Conservation (phyloP, 2,888 invertebrate species). For the Leptinotarsa haldemani region DNA sequence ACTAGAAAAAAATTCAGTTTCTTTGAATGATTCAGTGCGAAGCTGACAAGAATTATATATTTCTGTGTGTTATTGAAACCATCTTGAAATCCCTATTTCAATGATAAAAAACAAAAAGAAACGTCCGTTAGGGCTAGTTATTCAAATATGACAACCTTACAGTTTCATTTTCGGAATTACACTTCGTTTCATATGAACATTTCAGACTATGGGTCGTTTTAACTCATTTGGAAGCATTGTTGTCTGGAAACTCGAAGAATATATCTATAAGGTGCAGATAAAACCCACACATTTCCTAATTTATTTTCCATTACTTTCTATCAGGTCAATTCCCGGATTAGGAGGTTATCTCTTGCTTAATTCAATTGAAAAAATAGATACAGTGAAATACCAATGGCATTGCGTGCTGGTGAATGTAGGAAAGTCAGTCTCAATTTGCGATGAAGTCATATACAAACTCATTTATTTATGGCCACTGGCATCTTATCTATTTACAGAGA, state of each 20-base stretch:
- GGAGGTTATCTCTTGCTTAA: neutral
- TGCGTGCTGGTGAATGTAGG: neutral
- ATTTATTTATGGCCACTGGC: neutral
- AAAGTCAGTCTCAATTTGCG: neutral
- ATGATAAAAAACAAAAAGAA: no score
- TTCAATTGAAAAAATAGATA: slow-evolving; percentile 6
- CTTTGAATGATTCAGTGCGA: no score
- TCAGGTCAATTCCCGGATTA: neutral
- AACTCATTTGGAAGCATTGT: neutral
- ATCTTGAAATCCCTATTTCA: no score
- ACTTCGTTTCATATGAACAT: no score
- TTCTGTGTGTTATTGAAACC: no score
- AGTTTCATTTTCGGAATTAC: no score
- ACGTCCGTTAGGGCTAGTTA: no score
- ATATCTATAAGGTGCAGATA: neutral
- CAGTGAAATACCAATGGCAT: neutral
- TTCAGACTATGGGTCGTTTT: no score
- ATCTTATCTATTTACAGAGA: neutral
- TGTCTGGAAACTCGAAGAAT: neutral
- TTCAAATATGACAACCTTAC: no score
- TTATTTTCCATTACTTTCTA: slow-evolving; percentile 9
- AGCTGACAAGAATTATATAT: no score
- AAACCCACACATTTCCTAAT: neutral
- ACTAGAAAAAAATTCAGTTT: no score
- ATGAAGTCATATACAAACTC: neutral